Base-by-base conservation (phyloP, 2,797 vertebrate genomes). In the Takifugu ocellatus region DNA sequence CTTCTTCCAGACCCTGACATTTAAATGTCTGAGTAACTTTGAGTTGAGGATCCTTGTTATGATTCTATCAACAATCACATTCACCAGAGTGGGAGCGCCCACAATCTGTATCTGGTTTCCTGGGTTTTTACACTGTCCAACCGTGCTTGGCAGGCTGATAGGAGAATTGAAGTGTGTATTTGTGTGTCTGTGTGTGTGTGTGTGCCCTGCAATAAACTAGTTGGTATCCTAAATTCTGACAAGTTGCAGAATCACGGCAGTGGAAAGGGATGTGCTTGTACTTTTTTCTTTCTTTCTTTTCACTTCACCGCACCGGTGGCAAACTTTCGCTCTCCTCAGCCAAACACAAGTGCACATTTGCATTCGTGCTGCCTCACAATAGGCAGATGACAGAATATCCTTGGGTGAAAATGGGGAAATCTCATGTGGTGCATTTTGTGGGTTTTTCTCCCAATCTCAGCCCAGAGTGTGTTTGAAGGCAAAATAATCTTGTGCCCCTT, bases 1-100 rank as follows among this genome's bases (percentile, higher is more conserved):
- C 63, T 43, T 46, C 56, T n/a, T 78, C 68, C 60, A 81, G 69
- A 83, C 61, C 64, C 24, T n/a, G 66, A 51, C 80, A 82, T 85
- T 84, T 82, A 61, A 65, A 66, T 63, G 58, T 71, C 33, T 60
- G 54, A 62, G 17, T 49, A 3, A 1, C 10, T 54, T 59, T 74
- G 57, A 69, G 47, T 82, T 68, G 49, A 51, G 17, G 58, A 56
- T 42, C 42, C 16, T 24, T 26, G 14, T 51, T 15, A 57, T 15
- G 2, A 42, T 29, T 56, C 47, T 47, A 65, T 61, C 63, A 61
- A 70, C 48, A 49, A 39, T 59, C 70, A 70, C 66, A 62, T 79
- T 77, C 54, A 68, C 43, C 47, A 68, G 45, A 52, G 56, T 72
- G 61, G 17, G 44, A 46, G 44, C 6, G 42, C 4, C 11, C 42